Percentiles rank a stretch among this genome's conserved stretches.
Evolutionary conservation across 1,140 invertebrate genomes (phyloP).

Genomic region (Platyura marginata): DNA sequence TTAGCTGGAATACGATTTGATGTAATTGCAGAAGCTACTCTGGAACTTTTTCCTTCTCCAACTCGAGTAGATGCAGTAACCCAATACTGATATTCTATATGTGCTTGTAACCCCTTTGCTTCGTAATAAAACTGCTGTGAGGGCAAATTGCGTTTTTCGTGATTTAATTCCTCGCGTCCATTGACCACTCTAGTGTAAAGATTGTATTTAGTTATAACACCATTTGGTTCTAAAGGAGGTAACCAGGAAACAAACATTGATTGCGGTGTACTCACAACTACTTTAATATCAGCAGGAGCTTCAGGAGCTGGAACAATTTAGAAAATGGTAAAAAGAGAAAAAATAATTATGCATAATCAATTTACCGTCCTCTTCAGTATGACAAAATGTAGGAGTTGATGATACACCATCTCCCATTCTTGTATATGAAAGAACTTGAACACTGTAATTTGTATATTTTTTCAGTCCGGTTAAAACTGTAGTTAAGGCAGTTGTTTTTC

Average conservation of each 20-base stretch:
- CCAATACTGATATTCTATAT: slow-evolving; percentile 67
- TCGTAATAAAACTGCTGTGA: slow-evolving; percentile 43
- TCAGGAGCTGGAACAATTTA: slow-evolving; percentile 44
- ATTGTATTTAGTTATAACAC: slow-evolving; percentile 60
- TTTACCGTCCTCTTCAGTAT: slow-evolving; percentile 67
- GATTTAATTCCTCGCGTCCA: slow-evolving; percentile 45
- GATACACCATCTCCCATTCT: slow-evolving; percentile 60
- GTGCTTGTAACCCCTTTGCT: slow-evolving; percentile 46
- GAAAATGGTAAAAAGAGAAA: background rate
- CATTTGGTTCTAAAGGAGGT: slow-evolving; percentile 55
- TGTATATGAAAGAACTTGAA: slow-evolving; percentile 66
- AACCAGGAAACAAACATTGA: slow-evolving; percentile 65
- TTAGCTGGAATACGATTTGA: slow-evolving; percentile 38
- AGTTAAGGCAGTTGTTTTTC: slow-evolving; percentile 47
- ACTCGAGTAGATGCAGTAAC: slow-evolving; percentile 56
- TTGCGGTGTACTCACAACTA: slow-evolving; percentile 51
- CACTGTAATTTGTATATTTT: slow-evolving; percentile 72
- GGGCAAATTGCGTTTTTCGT: slow-evolving; percentile 40
- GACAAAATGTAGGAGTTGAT: slow-evolving; percentile 49
- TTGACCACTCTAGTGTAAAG: slow-evolving; percentile 54
- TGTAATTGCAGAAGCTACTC: slow-evolving; percentile 37
- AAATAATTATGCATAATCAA: slow-evolving; percentile 5
- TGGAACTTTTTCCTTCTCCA: slow-evolving; percentile 54
- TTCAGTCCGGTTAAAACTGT: slow-evolving; percentile 44
- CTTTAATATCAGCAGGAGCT: slow-evolving; percentile 61